Evolutionary conservation across 2,888 invertebrate species (phyloP), one percentile per base, ranked within the genome.

Genomic region (Chymomyza caudatula): DNA sequence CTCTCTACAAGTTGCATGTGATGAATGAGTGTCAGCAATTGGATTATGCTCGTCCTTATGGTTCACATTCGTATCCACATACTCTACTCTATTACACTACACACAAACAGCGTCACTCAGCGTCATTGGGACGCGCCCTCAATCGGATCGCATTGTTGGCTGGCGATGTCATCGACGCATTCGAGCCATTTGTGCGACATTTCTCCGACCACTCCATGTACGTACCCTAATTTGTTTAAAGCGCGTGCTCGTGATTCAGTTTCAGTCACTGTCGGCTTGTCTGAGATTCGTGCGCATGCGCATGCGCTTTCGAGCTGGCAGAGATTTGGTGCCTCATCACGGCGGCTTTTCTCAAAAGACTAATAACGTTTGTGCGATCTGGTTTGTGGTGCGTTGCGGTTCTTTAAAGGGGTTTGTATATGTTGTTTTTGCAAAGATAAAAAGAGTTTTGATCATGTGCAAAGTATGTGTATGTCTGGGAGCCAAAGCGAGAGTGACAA

Each of bases 201-300:
- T 67, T 59, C 59, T 25, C 25, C 71, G 57, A 58, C 57, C 47
- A 68, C 62, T 77, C 85, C 19, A 20, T 3, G 11, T n/a, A n/a
- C n/a, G 84, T 77, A 86, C 77, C 76, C 85, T 73, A 82, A 85
- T 82, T 82, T 86, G 82, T 86, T 75, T 73, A 82, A 73, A 82
- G 85, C 85, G 82, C 86, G 82, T 86, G 82, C 86, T 80, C 86
- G 82, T 86, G 82, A 85, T 80, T 83, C 73, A 81, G 77, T 77
- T 80, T 79, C 73, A 69, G 65, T 72, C 49, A 25, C 25, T 20
- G 13, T 20, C 51, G 51, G 6, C 17, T 51, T n/a, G 53, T 25
- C 11, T 37, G 29, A 37, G 53, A 25, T n/a, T 25, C 25, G 53
- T 53, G 53, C 53, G 53, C 53, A 23, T 53, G 53, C 23, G 53